Evolutionary conservation across 1,140 invertebrate species (phyloP).

Genomic region (Drosophila watanabei): DNA sequence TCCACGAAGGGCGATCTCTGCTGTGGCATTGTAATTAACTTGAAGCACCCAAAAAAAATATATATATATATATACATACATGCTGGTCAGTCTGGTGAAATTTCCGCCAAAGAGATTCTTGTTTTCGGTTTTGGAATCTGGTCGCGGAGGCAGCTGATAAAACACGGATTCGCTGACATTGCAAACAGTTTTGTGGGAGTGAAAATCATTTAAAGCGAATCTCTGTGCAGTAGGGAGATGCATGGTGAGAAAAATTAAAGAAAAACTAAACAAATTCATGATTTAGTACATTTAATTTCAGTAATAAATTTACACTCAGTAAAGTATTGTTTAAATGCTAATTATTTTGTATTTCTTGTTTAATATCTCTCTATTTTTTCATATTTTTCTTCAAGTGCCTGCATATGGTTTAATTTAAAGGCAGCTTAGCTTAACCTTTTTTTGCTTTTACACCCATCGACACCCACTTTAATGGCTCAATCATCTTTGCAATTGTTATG

Average conservation of each 20-base stretch:
- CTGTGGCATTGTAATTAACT: conserved; percentile 38
- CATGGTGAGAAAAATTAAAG: neutral
- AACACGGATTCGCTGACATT: conserved; percentile 39
- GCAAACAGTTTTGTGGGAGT: conserved; percentile 23
- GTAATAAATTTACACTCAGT: neutral
- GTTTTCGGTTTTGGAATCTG: conserved; percentile 2
- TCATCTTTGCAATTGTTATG: conserved; percentile 57
- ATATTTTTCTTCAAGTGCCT: neutral
- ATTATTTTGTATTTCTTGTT: neutral
- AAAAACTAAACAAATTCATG: neutral
- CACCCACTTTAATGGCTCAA: conserved; percentile 44
- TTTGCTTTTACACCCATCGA: neutral
- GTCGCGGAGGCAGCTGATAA: conserved; percentile 21
- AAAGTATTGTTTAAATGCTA: neutral
- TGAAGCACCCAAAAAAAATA: neutral
- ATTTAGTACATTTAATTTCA: neutral
- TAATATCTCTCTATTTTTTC: neutral
- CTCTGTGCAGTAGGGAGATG: neutral
- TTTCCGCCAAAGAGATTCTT: conserved; percentile 1
- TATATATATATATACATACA: neutral
- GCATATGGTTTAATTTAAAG: conserved; percentile 1
- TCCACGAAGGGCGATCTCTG: neutral
- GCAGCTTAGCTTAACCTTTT: conserved; percentile 9
- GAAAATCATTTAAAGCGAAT: conserved; percentile 2
- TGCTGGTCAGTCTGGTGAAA: neutral